Evolutionary conservation across 1,140 invertebrate species (phyloP).

Genomic region (Harlomillsia oculata): DNA sequence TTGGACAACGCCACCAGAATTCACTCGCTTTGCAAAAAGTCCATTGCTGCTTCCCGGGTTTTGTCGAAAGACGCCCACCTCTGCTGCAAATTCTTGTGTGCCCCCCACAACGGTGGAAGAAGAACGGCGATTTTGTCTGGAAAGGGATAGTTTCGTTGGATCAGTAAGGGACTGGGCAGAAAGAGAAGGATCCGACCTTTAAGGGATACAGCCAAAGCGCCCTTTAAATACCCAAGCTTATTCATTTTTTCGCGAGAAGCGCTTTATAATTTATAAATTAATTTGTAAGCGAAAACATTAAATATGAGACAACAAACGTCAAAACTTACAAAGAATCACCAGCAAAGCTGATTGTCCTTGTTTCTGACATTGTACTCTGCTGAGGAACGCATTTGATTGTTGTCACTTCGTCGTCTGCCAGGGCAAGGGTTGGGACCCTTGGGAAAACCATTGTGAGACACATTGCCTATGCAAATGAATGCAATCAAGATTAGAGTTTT

Average conservation of each 20-base stretch:
- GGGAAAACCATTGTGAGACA: slow-evolving; percentile 35
- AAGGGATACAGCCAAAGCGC: too few species aligned
- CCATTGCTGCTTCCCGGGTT: slow-evolving; percentile 32
- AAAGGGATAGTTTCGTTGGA: slow-evolving; percentile 1
- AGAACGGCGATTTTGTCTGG: slow-evolving; percentile 25
- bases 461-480: slow-evolving; percentile 14
- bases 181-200: too few species aligned
- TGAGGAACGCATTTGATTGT: slow-evolving; percentile 34
- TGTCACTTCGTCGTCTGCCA: slow-evolving; percentile 34
- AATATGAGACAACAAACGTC: too few species aligned
- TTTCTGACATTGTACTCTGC: slow-evolving; percentile 26
- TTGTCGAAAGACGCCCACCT: slow-evolving; percentile 34
- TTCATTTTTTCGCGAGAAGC: background rate
- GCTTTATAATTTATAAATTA: too few species aligned
- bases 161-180: too few species aligned
- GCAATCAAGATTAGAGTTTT: too few species aligned
- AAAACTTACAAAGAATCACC: slow-evolving; percentile 31
- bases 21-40: slow-evolving; percentile 29
- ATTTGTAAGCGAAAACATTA: background rate
- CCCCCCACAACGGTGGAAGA: slow-evolving; percentile 33
- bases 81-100: slow-evolving; percentile 34
- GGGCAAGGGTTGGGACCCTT: slow-evolving; percentile 27
- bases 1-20: slow-evolving; percentile 34
- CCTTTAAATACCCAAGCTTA: background rate
- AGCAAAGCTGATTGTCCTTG: slow-evolving; percentile 28